A percentile compares a stretch with the other conserved stretches of the same genome.
These are phyloP conservation scores for Coreius guichenoti DNA, from an alignment of 2,797 vertebrate genomes.

Conservation along the genomic window DNA sequence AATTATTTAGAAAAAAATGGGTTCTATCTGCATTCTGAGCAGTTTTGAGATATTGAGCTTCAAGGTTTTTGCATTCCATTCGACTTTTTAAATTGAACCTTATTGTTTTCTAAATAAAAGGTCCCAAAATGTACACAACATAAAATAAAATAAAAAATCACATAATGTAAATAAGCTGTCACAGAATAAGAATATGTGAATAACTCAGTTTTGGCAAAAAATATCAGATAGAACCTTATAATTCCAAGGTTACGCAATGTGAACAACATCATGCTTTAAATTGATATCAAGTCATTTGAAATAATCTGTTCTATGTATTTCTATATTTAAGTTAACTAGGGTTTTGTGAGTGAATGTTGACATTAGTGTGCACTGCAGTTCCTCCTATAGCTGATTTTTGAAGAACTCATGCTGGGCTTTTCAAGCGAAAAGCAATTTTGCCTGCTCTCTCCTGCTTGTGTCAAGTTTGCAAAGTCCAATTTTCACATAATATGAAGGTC, in stretches of 20 bases:
- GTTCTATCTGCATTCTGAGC: too few relatives aligned
- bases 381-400: conserved; percentile 38
- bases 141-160: too few relatives aligned
- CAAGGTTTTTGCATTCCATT: too few relatives aligned
- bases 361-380: conserved; percentile 45
- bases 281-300: not conserved
- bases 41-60: too few relatives aligned
- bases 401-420: conserved; percentile 59
- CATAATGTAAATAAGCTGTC: too few relatives aligned
- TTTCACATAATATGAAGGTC: conserved; percentile 96
- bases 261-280: not conserved
- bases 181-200: too few relatives aligned
- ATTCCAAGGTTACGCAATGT: not conserved
- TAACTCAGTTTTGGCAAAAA: too few relatives aligned
- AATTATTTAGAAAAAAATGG: too few relatives aligned
- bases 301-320: not conserved
- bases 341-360: conserved; percentile 10
- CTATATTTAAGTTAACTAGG: not conserved
- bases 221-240: too few relatives aligned
- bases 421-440: conserved; percentile 61
- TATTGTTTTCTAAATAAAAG: too few relatives aligned
- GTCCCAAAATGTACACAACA: too few relatives aligned
- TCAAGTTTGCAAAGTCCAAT: conserved; percentile 90
- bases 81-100: too few relatives aligned
- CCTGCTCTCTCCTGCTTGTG: conserved; percentile 67